Percentiles rank a stretch among this genome's conserved stretches.
Evolutionary conservation across 1,140 invertebrate genomes (phyloP).

Genomic region (Pseudobourletiella spinata): DNA sequence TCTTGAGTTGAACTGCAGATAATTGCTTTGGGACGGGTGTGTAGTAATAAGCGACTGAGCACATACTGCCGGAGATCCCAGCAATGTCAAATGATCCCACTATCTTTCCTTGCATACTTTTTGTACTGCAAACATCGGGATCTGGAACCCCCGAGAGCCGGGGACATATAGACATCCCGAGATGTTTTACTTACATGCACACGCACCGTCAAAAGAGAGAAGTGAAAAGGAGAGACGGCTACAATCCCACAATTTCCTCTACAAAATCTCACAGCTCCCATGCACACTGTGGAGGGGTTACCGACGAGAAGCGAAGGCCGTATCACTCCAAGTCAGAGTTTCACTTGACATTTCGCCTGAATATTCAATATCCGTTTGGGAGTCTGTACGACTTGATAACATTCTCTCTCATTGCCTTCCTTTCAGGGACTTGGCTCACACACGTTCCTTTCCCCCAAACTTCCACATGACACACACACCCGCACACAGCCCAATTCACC

Average conservation of each 20-base stretch:
- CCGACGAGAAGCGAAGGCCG: too few species aligned
- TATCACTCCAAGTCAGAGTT: conserved; percentile 16
- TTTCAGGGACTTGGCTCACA: not conserved
- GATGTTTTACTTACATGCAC: too few species aligned
- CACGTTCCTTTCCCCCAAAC: not conserved
- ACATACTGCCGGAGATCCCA: not conserved
- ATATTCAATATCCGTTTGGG: conserved; percentile 24
- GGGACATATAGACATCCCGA: too few species aligned
- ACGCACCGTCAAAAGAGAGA: too few species aligned
- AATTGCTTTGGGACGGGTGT: not conserved
- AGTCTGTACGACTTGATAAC: conserved; percentile 22
- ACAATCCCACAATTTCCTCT: too few species aligned
- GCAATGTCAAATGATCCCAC: not conserved
- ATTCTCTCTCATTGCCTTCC: conserved; percentile 6
- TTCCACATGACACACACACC: not conserved
- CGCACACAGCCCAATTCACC: not conserved
- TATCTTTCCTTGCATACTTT: not conserved
- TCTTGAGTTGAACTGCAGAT: not conserved
- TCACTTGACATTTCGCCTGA: conserved; percentile 22
- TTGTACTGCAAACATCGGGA: not conserved
- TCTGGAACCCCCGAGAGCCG: not conserved
- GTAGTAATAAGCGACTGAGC: not conserved
- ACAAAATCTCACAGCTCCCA: too few species aligned
- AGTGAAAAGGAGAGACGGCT: too few species aligned
- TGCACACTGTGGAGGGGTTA: too few species aligned